These are phyloP conservation scores for Gracilinanus agilis DNA, from an alignment of 2,113 vertebrate species.

Conservation along the genomic window DNA sequence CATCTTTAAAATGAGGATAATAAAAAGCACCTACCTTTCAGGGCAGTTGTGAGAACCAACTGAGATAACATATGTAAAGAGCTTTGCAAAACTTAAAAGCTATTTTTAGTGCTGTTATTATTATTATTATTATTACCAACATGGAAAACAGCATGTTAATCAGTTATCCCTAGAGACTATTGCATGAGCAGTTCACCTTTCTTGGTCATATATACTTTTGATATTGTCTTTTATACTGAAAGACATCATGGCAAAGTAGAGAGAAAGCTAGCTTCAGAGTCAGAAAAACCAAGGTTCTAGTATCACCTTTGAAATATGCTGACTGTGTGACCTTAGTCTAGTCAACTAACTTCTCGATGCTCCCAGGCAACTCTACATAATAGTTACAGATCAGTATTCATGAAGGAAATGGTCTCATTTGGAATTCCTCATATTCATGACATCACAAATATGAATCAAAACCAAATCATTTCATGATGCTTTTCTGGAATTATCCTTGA, in stretches of 20 bases:
- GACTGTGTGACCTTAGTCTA: background rate
- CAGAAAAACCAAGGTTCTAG: background rate
- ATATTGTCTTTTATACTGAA: background rate
- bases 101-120: background rate
- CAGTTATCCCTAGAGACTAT: background rate
- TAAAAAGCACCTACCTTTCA: background rate
- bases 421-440: background rate
- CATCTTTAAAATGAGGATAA: background rate
- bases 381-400: background rate
- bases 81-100: background rate
- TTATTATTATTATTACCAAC: background rate
- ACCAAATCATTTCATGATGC: background rate
- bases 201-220: background rate
- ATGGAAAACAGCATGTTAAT: background rate
- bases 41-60: background rate
- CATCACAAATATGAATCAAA: background rate
- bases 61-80: background rate
- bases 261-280: background rate
- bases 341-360: background rate
- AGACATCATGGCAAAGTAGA: background rate
- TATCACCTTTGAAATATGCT: background rate
- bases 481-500: background rate
- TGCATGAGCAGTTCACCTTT: background rate
- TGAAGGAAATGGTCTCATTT: background rate
- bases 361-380: background rate